Conservation (phyloP, 2,797 vertebrate genomes). For the Crypturellus tataupa region DNA sequence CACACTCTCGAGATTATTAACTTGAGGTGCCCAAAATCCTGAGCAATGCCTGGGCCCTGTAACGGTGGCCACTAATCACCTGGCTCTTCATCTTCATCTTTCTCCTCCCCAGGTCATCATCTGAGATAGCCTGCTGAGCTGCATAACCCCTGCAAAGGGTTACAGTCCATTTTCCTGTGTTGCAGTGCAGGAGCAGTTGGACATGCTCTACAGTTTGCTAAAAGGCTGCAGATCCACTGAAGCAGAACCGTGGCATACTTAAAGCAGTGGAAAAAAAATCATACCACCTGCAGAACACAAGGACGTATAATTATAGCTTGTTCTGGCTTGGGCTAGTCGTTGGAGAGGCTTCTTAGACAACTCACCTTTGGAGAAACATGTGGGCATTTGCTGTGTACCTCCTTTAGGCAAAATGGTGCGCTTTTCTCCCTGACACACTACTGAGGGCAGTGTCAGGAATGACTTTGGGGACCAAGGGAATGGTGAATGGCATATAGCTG, state of each 20-base stretch:
- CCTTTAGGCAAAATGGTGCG: not conserved
- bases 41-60: not conserved
- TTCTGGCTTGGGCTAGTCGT: not conserved
- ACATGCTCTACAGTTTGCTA: not conserved
- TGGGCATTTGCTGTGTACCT: not conserved
- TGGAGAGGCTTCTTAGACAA: not conserved
- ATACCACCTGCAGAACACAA: not conserved
- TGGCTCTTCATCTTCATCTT: not conserved
- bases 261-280: slow-evolving; percentile 1
- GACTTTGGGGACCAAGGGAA: not conserved
- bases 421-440: not conserved
- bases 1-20: not conserved
- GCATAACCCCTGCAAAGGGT: not conserved
- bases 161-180: not conserved
- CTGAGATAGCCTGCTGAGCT: not conserved
- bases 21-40: not conserved
- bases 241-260: not conserved
- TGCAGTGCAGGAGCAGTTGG: not conserved
- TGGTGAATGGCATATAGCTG: not conserved
- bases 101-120: not conserved
- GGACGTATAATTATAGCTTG: not conserved
- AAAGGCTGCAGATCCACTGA: not conserved
- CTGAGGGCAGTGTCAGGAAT: not conserved
- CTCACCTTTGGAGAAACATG: not conserved
- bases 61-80: not conserved